Conservation (phyloP, 2,888 invertebrate genomes). For the Globia sparganii region DNA sequence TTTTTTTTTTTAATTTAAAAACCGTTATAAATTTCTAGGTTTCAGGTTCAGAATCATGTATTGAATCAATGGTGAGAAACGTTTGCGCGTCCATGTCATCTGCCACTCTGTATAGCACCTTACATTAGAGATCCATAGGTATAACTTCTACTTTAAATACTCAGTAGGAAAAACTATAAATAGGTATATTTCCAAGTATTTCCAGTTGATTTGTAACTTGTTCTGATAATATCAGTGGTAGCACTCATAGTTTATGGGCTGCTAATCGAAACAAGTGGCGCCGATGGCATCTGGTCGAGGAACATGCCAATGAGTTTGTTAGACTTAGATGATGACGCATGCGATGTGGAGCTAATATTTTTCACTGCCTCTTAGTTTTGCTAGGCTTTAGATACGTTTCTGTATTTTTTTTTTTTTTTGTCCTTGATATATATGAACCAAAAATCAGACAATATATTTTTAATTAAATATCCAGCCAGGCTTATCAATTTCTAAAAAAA, state of each 20-base stretch:
- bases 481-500: too few relatives aligned
- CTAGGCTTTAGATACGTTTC: background rate
- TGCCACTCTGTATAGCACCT: background rate
- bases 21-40: too few relatives aligned
- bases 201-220: conserved; percentile 33
- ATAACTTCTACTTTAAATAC: conserved; percentile 1
- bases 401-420: background rate
- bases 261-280: conserved; percentile 46
- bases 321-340: conserved; percentile 37
- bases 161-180: background rate
- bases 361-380: background rate
- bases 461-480: too few relatives aligned
- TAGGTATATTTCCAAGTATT: conserved; percentile 30
- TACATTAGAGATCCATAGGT: background rate
- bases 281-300: conserved; percentile 29
- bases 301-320: conserved; percentile 32
- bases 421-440: background rate
- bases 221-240: conserved; percentile 40
- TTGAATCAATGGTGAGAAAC: background rate
- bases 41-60: background rate
- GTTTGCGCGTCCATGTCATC: background rate
- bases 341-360: background rate
- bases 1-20: background rate
- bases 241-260: conserved; percentile 28
- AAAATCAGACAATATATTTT: background rate